Evolutionary conservation across 2,113 vertebrate species (phyloP).

Genomic region (Misgurnus mizolepis): DNA sequence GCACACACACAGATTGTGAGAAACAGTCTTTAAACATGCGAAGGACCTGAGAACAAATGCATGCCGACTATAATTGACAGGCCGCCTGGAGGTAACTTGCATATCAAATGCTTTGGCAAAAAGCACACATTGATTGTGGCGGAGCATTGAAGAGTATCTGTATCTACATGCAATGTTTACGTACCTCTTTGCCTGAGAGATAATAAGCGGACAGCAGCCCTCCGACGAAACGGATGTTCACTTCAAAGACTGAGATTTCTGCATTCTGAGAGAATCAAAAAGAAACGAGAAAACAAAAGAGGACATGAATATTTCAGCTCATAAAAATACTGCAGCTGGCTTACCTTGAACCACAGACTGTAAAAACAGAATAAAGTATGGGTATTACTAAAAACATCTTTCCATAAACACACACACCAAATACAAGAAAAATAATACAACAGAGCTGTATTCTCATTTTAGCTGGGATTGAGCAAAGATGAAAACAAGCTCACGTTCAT

Average conservation of each 20-base stretch:
- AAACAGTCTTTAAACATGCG: not conserved
- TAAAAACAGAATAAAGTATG: conserved; percentile 3
- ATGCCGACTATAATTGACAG: not conserved
- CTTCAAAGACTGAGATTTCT: conserved; percentile 97
- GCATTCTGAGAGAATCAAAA: conserved; percentile 79
- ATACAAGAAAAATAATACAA: not conserved
- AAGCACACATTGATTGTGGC: conserved; percentile 17
- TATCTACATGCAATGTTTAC: conserved; percentile 44
- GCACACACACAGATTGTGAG: not conserved
- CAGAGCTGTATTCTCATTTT: not conserved
- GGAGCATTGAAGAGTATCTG: not conserved
- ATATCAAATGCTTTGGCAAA: conserved; percentile 16
- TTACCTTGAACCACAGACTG: conserved; percentile 13
- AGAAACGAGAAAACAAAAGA: conserved; percentile 18
- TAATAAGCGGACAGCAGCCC: conserved; percentile 97
- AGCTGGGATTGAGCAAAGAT: not conserved
- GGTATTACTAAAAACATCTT: not conserved
- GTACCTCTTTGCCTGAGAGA: conserved; percentile 97
- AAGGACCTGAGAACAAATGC: not conserved
- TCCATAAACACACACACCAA: not conserved
- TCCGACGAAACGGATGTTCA: conserved; percentile 97
- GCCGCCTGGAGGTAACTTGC: conserved; percentile 10
- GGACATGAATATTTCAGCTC: conserved; percentile 31
- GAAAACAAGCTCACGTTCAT: conserved; percentile 21
- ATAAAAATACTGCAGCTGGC: not conserved